These are phyloP conservation scores for Aphodius sticticus DNA, from an alignment of 2,888 invertebrate genomes.

Conservation along the genomic window DNA sequence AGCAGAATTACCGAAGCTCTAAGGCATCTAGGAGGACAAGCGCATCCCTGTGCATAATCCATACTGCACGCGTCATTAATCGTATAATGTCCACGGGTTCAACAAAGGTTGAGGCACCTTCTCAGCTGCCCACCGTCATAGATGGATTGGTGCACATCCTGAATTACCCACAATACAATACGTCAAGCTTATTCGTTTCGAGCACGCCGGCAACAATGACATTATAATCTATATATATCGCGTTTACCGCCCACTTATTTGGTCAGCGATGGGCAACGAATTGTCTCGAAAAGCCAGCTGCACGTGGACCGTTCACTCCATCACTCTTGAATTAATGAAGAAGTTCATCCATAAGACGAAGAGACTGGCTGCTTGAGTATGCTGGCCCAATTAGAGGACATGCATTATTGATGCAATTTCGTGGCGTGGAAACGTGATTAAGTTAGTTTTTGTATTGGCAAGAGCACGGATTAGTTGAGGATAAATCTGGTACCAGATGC, in stretches of 20 bases:
- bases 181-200: constrained; percentile 8
- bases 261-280: neutral
- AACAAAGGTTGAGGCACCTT: constrained; percentile 23
- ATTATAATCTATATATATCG: neutral
- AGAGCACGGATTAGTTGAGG: neutral
- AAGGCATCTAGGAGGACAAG: neutral
- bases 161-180: constrained; percentile 18
- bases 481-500: too few species aligned
- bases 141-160: constrained; percentile 21
- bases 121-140: constrained; percentile 6
- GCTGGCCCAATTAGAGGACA: neutral
- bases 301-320: neutral
- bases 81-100: constrained; percentile 24
- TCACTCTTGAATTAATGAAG: constrained; percentile 4
- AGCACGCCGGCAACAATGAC: neutral
- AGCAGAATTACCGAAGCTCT: neutral
- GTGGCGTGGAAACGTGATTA: neutral
- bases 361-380: neutral
- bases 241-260: neutral
- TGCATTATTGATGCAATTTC: constrained; percentile 4
- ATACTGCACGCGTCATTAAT: constrained; percentile 21
- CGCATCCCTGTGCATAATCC: constrained; percentile 8
- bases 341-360: neutral
- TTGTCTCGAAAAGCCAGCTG: neutral
- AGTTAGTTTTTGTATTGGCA: neutral